These are phyloP conservation scores for Xyrauchen texanus DNA, from an alignment of 2,113 vertebrate species.

Conservation along the genomic window DNA sequence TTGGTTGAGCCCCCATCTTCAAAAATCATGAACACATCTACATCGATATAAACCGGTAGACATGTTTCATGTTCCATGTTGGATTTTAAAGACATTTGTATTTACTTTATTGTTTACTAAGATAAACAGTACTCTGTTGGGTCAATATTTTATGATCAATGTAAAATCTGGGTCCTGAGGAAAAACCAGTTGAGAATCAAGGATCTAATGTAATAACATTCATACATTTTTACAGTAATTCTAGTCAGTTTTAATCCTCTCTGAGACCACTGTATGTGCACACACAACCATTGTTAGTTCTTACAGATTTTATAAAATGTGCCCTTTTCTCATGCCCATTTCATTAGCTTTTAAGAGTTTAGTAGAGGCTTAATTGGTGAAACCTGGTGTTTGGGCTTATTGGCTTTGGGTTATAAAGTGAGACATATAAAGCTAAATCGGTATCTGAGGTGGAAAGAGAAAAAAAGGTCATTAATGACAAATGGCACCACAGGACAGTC, in stretches of 20 bases:
- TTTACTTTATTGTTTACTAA: too few species aligned
- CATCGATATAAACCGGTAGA: too few species aligned
- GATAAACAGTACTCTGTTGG: too few species aligned
- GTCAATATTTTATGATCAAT: too few species aligned
- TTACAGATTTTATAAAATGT: not conserved
- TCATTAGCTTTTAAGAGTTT: constrained; percentile 20
- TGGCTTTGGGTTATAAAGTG: not conserved
- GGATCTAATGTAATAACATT: too few species aligned
- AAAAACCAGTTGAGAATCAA: too few species aligned
- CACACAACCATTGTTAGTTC: constrained; percentile 4
- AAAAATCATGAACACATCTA: too few species aligned
- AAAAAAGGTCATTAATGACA: constrained; percentile 37
- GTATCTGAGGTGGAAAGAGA: not conserved
- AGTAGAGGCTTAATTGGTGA: not conserved
- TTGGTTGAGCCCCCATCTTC: too few species aligned
- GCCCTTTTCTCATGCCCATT: not conserved
- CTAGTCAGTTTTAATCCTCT: not conserved
- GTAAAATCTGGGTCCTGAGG: too few species aligned
- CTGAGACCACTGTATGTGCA: not conserved
- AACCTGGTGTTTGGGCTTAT: not conserved
- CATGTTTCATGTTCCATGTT: too few species aligned
- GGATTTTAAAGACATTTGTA: too few species aligned
- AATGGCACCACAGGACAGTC: constrained; percentile 19
- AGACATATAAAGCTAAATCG: constrained; percentile 5
- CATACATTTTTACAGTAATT: too few species aligned